Evolutionary conservation across 2,113 vertebrate genomes (phyloP).

Genomic region (Hippocampus barbouri): DNA sequence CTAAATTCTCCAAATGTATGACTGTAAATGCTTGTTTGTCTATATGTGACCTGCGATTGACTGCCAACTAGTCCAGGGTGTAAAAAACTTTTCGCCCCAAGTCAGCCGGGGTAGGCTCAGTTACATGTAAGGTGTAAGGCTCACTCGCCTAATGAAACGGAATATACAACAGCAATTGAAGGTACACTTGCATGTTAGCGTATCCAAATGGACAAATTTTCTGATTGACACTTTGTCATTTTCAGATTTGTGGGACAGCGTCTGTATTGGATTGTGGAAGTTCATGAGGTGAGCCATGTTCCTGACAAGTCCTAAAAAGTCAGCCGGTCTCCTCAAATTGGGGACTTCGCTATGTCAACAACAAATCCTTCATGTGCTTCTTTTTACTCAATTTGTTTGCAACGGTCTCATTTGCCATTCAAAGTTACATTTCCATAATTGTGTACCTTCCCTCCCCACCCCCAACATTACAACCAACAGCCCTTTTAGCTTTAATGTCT

Average conservation of each 20-base stretch:
- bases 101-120: not conserved
- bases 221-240: not conserved
- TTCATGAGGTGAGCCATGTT: not conserved
- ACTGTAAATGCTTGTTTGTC: not conserved
- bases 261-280: not conserved
- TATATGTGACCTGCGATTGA: not conserved
- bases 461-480: conserved; percentile 7
- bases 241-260: not conserved
- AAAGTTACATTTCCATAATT: conserved; percentile 15
- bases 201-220: not conserved
- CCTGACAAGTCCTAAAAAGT: not conserved
- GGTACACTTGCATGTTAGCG: not conserved
- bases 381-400: not conserved
- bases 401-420: not conserved
- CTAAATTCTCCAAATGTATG: not conserved
- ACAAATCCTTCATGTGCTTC: not conserved
- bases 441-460: not conserved
- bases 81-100: not conserved
- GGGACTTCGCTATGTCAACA: not conserved
- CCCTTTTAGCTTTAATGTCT: conserved; percentile 19
- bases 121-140: too few relatives aligned
- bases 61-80: not conserved
- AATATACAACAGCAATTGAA: not conserved
- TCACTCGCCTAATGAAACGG: not conserved
- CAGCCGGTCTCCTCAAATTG: not conserved